Conservation (phyloP, 2,797 vertebrate genomes). For the Pseudotriccus pelzelni region DNA sequence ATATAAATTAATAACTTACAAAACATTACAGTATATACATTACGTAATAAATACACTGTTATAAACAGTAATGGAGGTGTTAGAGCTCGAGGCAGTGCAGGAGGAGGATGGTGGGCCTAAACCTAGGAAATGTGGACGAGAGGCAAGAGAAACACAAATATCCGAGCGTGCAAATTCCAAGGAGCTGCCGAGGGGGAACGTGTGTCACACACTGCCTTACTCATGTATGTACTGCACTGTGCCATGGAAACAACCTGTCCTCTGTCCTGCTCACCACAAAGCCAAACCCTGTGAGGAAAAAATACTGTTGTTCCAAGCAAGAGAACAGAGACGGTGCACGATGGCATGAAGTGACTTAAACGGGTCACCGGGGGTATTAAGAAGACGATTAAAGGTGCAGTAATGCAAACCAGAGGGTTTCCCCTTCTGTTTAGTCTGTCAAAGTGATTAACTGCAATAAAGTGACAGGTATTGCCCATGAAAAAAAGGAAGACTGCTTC, state of each 20-base stretch:
- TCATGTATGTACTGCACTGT: background rate
- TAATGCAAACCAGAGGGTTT: conserved; percentile 5
- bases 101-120: conserved; percentile 76
- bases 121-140: background rate
- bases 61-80: conserved; percentile 97
- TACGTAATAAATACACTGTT: conserved; percentile 99
- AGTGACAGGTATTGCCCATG: conserved; percentile 87
- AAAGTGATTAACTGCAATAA: conserved; percentile 57
- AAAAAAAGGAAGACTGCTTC: conserved; percentile 89
- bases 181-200: background rate
- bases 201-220: background rate
- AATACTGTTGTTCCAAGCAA: background rate
- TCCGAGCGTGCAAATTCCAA: conserved; percentile 11
- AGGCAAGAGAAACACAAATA: background rate
- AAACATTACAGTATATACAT: conserved; percentile 98
- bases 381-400: background rate
- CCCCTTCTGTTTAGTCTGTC: conserved; percentile 38
- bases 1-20: conserved; percentile 99
- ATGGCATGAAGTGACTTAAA: background rate
- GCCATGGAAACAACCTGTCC: background rate
- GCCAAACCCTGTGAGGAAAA: background rate
- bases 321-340: background rate
- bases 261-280: conserved; percentile 42
- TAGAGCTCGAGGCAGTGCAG: conserved; percentile 89
- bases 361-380: background rate